Evolutionary conservation across 2,888 invertebrate species (phyloP), one percentile per base, ranked within the genome.

Genomic region (Buathra laborator): DNA sequence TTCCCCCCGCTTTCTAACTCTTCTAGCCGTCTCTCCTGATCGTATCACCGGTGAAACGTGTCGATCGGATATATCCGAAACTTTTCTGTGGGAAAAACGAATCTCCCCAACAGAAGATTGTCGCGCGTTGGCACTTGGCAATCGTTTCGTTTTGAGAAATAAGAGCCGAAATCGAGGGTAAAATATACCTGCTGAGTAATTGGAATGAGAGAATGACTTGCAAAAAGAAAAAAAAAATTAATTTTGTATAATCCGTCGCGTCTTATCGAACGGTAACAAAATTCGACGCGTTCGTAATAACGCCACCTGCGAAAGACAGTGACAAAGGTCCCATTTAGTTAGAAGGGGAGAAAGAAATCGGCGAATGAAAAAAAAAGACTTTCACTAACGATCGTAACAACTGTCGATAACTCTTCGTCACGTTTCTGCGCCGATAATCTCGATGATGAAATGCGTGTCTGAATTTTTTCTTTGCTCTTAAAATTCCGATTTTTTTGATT

Each of bases 121-220:
- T 24, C 24, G 19, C 19, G 19, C 19, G 19, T 19, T 19, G 24
- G 24, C 24, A 3, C 24, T 24, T 24, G 24, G 24, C 2, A 24
- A 2, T 24, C 24, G 24, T 24, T 37, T 37, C 9, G 7, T 37
- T 37, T 5, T 7, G 32, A 62, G 51, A 72, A 74, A 83, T 43
- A 70, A 32, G 59, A 53, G 66, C 51, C 7, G 72, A 68, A 84
- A 53, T 81, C 64, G 44, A 51, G 83, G 74, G 24, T 70, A 72
- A 83, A 62, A 81, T 14, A 75, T 37, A 81, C 48, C 19, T 68
- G 51, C 62, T 43, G 37, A 70, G 83, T 84, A 72, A 85, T 74
- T 85, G 84, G 81, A 88, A 88, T 86, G 87, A 88, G 87, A 88
- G 75, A 75, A 84, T 37, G 24, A 51, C 24, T 71, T 72, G 68